A percentile compares a stretch with the other conserved stretches of the same genome.
These are phyloP conservation scores for Chrysolina haemoptera DNA, from an alignment of 2,888 invertebrate species.

Conservation along the genomic window DNA sequence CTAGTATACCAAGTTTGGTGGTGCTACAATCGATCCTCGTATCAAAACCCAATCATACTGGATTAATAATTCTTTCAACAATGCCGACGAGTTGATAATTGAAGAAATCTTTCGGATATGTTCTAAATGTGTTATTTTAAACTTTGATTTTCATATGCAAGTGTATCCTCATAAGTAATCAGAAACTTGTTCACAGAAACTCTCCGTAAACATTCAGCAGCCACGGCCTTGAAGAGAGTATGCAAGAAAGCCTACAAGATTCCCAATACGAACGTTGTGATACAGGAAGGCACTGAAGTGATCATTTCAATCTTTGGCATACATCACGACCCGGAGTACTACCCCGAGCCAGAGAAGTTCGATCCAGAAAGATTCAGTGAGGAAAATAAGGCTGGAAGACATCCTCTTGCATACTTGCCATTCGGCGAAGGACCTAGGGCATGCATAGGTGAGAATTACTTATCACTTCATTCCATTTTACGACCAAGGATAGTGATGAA, in stretches of 20 bases:
- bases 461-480: no score
- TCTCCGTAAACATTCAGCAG: conserved; percentile 49
- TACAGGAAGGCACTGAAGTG: conserved; percentile 44
- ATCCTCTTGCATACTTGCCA: conserved; percentile 55
- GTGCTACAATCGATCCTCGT: no score
- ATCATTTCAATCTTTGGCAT: conserved; percentile 36
- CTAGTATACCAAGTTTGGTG: no score
- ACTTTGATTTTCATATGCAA: no score
- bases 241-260: conserved; percentile 49
- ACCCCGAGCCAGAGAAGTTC: conserved; percentile 74
- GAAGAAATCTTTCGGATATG: no score
- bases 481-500: no score
- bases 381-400: conserved; percentile 67
- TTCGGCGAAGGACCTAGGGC: conserved; percentile 75
- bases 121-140: no score
- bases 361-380: conserved; percentile 75
- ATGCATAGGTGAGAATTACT: conserved; percentile 69
- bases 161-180: no score
- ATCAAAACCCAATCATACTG: no score
- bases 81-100: no score
- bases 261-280: conserved; percentile 43
- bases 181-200: conserved; percentile 45
- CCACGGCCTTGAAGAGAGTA: conserved; percentile 41
- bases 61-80: no score
- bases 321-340: conserved; percentile 53